Evolutionary conservation across 2,797 vertebrate genomes (phyloP).

Genomic region (Adrianichthys oophorus): DNA sequence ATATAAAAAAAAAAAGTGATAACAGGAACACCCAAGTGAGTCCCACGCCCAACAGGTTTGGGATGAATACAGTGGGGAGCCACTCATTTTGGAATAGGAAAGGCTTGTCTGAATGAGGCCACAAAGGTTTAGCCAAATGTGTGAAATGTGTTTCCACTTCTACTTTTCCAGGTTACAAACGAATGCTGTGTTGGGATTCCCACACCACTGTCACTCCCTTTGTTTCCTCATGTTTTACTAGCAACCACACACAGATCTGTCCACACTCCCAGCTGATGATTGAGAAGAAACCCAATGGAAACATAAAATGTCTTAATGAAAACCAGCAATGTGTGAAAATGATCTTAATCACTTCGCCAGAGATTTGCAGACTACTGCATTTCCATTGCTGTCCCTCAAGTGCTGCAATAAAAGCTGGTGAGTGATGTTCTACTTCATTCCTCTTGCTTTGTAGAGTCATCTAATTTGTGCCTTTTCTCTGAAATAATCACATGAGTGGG

Average conservation of each 20-base stretch:
- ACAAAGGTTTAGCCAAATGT: slow-evolving; percentile 3
- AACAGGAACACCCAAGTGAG: background rate
- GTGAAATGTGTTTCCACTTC: slow-evolving; percentile 1
- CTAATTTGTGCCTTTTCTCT: slow-evolving; percentile 12
- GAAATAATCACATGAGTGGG: slow-evolving; percentile 21
- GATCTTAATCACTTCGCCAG: slow-evolving; percentile 14
- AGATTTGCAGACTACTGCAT: slow-evolving; percentile 17
- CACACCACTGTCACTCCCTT: background rate
- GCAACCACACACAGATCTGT: background rate
- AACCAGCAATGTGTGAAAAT: slow-evolving; percentile 6
- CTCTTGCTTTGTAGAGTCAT: slow-evolving; percentile 8
- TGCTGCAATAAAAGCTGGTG: slow-evolving; percentile 18
- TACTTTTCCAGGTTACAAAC: background rate
- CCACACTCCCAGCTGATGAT: background rate
- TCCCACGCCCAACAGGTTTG: background rate
- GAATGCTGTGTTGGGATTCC: background rate
- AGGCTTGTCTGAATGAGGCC: background rate
- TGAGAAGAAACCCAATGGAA: background rate
- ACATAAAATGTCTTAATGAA: slow-evolving; percentile 5
- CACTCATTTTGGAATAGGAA: background rate
- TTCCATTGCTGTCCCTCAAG: slow-evolving; percentile 12
- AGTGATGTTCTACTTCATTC: slow-evolving; percentile 20
- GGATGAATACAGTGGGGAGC: slow-evolving; percentile 1
- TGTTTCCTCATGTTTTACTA: slow-evolving; percentile 2
- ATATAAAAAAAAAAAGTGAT: background rate